These are phyloP conservation scores for Pomatostomus ruficeps DNA, from an alignment of 2,113 vertebrate species.

Conservation along the genomic window DNA sequence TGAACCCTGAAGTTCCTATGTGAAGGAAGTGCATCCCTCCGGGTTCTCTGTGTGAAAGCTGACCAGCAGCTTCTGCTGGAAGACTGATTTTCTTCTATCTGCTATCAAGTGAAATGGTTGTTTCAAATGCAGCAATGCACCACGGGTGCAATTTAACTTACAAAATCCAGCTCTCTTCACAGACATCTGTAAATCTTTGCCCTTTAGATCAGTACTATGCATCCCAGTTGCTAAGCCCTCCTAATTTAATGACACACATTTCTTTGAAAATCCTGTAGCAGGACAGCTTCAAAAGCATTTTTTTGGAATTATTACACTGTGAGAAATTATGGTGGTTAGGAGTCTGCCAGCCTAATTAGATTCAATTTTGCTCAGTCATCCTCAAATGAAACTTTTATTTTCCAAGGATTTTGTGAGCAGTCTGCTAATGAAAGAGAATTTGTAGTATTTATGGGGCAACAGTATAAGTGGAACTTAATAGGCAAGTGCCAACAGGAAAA, in stretches of 20 bases:
- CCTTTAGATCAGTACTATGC: neutral
- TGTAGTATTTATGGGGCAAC: slow-evolving; percentile 47
- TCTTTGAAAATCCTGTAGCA: slow-evolving; percentile 16
- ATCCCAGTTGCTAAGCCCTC: neutral
- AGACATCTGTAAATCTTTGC: neutral
- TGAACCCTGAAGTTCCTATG: neutral
- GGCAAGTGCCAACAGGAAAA: slow-evolving; percentile 38
- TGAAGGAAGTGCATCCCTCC: neutral
- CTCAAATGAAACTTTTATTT: slow-evolving; percentile 43
- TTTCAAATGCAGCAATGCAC: neutral
- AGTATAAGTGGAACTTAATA: slow-evolving; percentile 60
- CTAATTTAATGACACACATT: neutral
- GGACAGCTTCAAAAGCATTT: slow-evolving; percentile 1
- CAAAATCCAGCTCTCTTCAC: neutral
- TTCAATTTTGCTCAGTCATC: slow-evolving; percentile 34
- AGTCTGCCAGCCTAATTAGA: slow-evolving; percentile 43
- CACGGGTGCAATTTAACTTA: neutral
- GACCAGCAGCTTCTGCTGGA: neutral
- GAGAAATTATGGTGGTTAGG: slow-evolving; percentile 27
- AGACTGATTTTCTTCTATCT: neutral
- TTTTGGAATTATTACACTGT: neutral
- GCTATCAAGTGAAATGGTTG: neutral
- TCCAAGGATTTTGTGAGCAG: slow-evolving; percentile 36
- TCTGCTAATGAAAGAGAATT: slow-evolving; percentile 51
- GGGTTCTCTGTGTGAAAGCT: neutral